Evolutionary conservation across 2,113 vertebrate species (phyloP).

Genomic region (Zosterops hypoxanthus): DNA sequence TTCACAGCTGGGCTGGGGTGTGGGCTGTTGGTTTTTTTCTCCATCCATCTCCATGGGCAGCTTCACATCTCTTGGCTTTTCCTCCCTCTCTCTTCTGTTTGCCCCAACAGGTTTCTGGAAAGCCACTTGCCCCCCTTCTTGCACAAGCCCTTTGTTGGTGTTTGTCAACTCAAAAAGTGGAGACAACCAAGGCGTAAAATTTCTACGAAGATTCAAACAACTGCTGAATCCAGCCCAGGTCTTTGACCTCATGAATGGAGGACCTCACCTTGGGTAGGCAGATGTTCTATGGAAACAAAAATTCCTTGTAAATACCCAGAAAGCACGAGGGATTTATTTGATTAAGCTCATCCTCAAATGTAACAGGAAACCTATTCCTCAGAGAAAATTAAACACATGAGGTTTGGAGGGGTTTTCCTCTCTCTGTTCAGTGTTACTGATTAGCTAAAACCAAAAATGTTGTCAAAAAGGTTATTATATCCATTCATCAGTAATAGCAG

Average conservation of each 20-base stretch:
- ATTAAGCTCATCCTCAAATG: neutral
- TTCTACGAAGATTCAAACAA: constrained; percentile 95
- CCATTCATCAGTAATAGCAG: neutral
- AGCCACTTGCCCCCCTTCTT: constrained; percentile 93
- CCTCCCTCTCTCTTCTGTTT: neutral
- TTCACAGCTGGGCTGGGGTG: neutral
- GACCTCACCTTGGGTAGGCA: constrained; percentile 94
- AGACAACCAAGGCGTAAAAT: constrained; percentile 97
- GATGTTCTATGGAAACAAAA: neutral
- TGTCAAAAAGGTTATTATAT: neutral
- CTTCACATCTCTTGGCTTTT: neutral
- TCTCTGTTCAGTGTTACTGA: neutral
- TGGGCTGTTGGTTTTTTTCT: neutral
- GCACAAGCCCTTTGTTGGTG: constrained; percentile 92
- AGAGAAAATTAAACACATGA: neutral
- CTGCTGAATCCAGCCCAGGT: constrained; percentile 97
- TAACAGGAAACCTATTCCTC: neutral
- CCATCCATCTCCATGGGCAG: neutral
- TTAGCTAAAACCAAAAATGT: neutral
- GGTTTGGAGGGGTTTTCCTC: neutral
- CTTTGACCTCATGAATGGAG: constrained; percentile 98
- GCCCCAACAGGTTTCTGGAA: constrained; percentile 92
- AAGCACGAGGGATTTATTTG: neutral
- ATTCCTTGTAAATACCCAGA: neutral
- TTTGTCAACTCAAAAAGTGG: constrained; percentile 98